These are phyloP conservation scores for Nycticebus coucang DNA, from an alignment of 2,113 vertebrate genomes.

Conservation along the genomic window DNA sequence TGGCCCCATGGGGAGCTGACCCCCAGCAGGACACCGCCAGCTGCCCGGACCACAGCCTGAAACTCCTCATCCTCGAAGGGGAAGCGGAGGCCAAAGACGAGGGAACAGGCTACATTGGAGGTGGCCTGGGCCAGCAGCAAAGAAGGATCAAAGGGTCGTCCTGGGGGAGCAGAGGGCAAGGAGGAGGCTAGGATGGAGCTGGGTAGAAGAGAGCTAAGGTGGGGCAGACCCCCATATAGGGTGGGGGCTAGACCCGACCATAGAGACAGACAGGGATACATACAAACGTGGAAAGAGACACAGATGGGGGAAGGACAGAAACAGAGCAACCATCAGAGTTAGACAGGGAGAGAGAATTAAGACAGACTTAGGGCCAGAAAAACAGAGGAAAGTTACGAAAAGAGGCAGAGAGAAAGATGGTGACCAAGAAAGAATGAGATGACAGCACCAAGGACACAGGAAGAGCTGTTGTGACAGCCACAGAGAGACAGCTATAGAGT, in stretches of 20 bases:
- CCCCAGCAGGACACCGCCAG: slow-evolving; percentile 13
- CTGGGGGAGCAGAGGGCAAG: background rate
- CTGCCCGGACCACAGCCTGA: slow-evolving; percentile 62
- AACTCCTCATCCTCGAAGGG: slow-evolving; percentile 78
- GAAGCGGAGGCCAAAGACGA: slow-evolving; percentile 73
- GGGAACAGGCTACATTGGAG: slow-evolving; percentile 75
- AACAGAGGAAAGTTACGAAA: background rate
- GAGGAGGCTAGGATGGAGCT: background rate
- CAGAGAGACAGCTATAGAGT: background rate
- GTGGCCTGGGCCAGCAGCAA: slow-evolving; percentile 72
- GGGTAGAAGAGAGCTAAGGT: background rate
- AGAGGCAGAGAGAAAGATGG: background rate
- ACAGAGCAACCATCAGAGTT: too few species aligned
- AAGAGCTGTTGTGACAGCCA: background rate
- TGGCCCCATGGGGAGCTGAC: slow-evolving; percentile 60
- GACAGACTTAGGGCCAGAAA: background rate
- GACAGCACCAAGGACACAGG: background rate
- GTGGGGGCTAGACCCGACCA: background rate
- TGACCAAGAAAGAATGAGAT: background rate
- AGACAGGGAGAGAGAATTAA: background rate
- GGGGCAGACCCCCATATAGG: background rate
- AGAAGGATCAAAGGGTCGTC: slow-evolving; percentile 73
- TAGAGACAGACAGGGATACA: background rate
- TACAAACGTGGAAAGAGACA: background rate
- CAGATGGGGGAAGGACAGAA: background rate